These are phyloP conservation scores for Lipophrys pholis DNA, from an alignment of 2,113 vertebrate genomes.

Conservation along the genomic window DNA sequence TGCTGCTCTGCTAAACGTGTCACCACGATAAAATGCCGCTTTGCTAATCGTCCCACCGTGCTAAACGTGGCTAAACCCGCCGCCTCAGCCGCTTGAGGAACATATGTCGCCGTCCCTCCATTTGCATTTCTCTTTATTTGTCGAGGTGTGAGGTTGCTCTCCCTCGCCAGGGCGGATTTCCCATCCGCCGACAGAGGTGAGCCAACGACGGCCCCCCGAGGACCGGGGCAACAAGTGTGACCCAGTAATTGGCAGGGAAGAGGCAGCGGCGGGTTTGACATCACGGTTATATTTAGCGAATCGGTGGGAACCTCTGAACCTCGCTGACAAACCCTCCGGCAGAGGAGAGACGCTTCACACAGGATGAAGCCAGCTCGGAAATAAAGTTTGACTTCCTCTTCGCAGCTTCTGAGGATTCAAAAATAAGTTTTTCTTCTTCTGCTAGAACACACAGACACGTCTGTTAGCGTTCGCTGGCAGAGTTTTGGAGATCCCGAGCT, in stretches of 20 bases:
- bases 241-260: slow-evolving; percentile 48
- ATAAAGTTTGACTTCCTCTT: not conserved
- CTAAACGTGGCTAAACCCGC: no score
- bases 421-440: not conserved
- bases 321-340: no score
- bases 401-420: not conserved
- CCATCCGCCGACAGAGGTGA: slow-evolving; percentile 45
- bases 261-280: slow-evolving; percentile 38
- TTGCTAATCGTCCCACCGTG: no score
- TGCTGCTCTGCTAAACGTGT: no score
- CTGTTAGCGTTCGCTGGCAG: no score
- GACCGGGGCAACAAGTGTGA: slow-evolving; percentile 34
- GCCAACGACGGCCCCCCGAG: not conserved
- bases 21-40: no score
- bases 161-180: slow-evolving; percentile 39
- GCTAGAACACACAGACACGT: not conserved
- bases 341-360: no score
- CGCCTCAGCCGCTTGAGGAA: no score
- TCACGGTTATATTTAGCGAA: slow-evolving; percentile 21
- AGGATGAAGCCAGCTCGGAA: no score
- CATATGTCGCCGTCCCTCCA: not conserved
- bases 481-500: no score
- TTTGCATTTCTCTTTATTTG: slow-evolving; percentile 48
- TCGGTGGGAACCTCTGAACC: slow-evolving; percentile 5
- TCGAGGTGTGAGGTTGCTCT: slow-evolving; percentile 45